phyloP scores from a whole-genome alignment of 2,797 vertebrate genomes.

The Cirrhinus molitorella region DNA sequence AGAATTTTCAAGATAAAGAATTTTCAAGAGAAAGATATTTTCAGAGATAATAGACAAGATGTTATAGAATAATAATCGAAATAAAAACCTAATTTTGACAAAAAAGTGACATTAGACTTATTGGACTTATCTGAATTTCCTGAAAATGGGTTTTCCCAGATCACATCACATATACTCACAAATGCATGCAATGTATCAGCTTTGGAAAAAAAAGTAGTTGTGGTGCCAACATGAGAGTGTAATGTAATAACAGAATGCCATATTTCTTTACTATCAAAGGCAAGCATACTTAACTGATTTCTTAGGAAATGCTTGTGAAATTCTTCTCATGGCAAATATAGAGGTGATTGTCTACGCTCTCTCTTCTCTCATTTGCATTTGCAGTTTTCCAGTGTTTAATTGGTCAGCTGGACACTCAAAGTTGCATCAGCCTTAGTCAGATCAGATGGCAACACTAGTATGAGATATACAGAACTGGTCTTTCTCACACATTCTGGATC shows the following conservation, averaged over 20 bases:
- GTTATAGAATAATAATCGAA: no score
- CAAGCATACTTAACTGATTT: not conserved
- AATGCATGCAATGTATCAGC: not conserved
- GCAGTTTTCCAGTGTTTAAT: not conserved
- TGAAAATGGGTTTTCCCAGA: no score
- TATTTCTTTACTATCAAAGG: slow-evolving; percentile 8
- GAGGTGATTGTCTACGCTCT: not conserved
- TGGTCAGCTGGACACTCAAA: not conserved
- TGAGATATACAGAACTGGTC: slow-evolving; percentile 11
- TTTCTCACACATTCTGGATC: slow-evolving; percentile 52
- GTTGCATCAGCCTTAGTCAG: slow-evolving; percentile 23
- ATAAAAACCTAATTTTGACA: no score
- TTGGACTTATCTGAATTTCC: no score
- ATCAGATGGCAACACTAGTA: not conserved
- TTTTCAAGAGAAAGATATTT: no score
- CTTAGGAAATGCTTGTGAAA: not conserved
- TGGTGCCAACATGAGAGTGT: not conserved
- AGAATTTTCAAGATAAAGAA: no score
- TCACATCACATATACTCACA: no score
- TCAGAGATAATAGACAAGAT: no score
- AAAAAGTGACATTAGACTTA: no score
- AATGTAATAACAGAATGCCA: not conserved
- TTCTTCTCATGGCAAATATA: not conserved
- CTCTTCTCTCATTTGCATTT: not conserved
- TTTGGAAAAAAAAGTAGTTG: not conserved